These are phyloP conservation scores for Gadus chalcogrammus DNA, from an alignment of 2,113 vertebrate species.

Conservation along the genomic window DNA sequence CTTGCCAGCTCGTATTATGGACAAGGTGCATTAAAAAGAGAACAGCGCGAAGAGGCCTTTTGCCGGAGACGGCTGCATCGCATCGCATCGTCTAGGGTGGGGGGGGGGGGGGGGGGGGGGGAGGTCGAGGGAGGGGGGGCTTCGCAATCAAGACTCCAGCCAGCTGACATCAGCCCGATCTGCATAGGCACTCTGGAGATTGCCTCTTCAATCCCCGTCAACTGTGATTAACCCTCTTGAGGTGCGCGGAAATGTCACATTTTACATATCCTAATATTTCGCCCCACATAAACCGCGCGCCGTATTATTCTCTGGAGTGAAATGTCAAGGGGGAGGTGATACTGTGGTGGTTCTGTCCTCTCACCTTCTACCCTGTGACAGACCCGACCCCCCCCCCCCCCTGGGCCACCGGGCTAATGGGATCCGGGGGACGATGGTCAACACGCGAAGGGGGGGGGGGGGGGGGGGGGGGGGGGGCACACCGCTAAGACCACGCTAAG, in stretches of 20 bases:
- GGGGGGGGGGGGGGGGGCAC: slow-evolving; percentile 61
- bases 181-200: slow-evolving; percentile 44
- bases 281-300: slow-evolving; percentile 47
- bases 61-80: slow-evolving; percentile 37
- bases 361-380: slow-evolving; percentile 6
- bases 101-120: too few relatives aligned
- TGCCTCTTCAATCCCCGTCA: slow-evolving; percentile 62
- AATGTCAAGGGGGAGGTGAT: slow-evolving; percentile 56
- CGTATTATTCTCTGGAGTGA: slow-evolving; percentile 42
- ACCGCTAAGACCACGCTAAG: slow-evolving; percentile 45
- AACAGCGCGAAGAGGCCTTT: slow-evolving; percentile 21
- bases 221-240: slow-evolving; percentile 65
- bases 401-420: slow-evolving; percentile 65
- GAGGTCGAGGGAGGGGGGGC: neutral
- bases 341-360: slow-evolving; percentile 5
- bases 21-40: slow-evolving; percentile 46
- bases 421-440: slow-evolving; percentile 47
- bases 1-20: slow-evolving; percentile 42
- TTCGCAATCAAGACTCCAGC: slow-evolving; percentile 55
- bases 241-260: slow-evolving; percentile 70
- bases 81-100: slow-evolving; percentile 6
- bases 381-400: slow-evolving; percentile 39
- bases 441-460: slow-evolving; percentile 54
- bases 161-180: slow-evolving; percentile 45
- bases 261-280: slow-evolving; percentile 75